These are phyloP conservation scores for Herminia tarsipennalis DNA, from an alignment of 2,888 invertebrate species.

Conservation along the genomic window DNA sequence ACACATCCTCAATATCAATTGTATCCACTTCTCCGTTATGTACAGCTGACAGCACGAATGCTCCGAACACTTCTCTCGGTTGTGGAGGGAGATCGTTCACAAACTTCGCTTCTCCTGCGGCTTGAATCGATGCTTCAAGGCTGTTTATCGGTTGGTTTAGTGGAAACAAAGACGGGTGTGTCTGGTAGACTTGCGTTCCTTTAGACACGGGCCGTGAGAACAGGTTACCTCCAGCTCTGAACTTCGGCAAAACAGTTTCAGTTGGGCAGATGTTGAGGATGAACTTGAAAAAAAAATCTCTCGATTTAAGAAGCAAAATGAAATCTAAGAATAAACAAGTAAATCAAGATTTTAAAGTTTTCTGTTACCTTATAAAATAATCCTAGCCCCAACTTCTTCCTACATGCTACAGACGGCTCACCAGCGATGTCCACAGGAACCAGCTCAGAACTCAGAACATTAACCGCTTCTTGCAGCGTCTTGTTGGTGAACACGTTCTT, in stretches of 20 bases:
- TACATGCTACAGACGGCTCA: slow-evolving; percentile 88
- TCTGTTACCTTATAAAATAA: too few relatives aligned
- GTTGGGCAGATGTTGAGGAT: slow-evolving; percentile 49
- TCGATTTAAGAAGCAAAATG: too few relatives aligned
- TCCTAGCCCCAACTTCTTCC: too few relatives aligned
- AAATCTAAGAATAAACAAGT: too few relatives aligned
- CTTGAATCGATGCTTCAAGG: slow-evolving; percentile 77
- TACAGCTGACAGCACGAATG: slow-evolving; percentile 85
- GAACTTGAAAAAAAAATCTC: slow-evolving; percentile 40
- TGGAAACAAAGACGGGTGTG: slow-evolving; percentile 86
- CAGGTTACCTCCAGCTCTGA: slow-evolving; percentile 41
- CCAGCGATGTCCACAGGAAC: slow-evolving; percentile 87
- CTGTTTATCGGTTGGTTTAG: slow-evolving; percentile 87
- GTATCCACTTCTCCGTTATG: slow-evolving; percentile 81
- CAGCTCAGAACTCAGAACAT: slow-evolving; percentile 85
- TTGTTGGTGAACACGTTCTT: slow-evolving; percentile 70
- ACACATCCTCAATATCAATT: slow-evolving; percentile 85
- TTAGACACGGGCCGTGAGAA: slow-evolving; percentile 72
- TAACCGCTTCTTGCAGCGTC: slow-evolving; percentile 79
- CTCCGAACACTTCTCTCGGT: slow-evolving; percentile 87
- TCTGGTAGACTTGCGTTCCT: slow-evolving; percentile 86
- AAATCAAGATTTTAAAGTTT: too few relatives aligned
- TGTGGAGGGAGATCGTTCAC: slow-evolving; percentile 85
- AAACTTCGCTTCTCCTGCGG: slow-evolving; percentile 88
- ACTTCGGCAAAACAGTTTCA: slow-evolving; percentile 32